Evolutionary conservation across 2,888 invertebrate species (phyloP), one percentile per base, ranked within the genome.

Genomic region (Philopedon plagiatum): DNA sequence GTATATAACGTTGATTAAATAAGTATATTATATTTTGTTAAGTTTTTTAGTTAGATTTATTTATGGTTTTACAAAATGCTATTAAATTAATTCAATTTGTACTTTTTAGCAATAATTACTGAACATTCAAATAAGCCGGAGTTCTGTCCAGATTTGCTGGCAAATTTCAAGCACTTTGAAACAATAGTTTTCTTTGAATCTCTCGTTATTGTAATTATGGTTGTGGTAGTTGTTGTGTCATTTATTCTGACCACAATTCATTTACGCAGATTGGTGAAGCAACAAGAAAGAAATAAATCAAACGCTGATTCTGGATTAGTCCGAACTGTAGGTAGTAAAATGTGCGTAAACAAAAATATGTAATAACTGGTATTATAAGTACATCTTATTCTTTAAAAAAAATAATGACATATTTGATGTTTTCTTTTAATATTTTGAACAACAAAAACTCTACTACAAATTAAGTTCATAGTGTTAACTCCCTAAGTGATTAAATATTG

Each of bases 181-280:
- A 18, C 15, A 54, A 23, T 64, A 1, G 26, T 56, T 41, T 26
- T 34, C 7, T 4, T 41, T 15, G 65, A 65, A 56, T n/a, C n/a
- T 9, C n/a, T 65, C 1, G 15, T 57, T 7, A 56, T 65, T 29
- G 18, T 56, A 5, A 8, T 56, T 11, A 65, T 65, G 65, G 26
- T 44, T 15, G 44, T 41, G 11, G 29, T 56, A 26, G 65, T 65
- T 11, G 21, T 54, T 13, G 23, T 39, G 5, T 56, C 26, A 7
- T 65, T 65, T 19, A 65, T 65, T 1, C 8, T 39, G n/a, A 56
- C 65, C 3, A 9, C 21, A 1, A 3, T 23, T 11, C 1, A 44
- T n/a, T 15, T 65, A 41, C 5, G 18, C 8, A 56, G 39, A 13
- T 19, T 65, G 11, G 18, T 11, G 29, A 41, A 26, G 13, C 11